These are phyloP conservation scores for Beris morrisii DNA, from an alignment of 2,888 invertebrate species.

Conservation along the genomic window DNA sequence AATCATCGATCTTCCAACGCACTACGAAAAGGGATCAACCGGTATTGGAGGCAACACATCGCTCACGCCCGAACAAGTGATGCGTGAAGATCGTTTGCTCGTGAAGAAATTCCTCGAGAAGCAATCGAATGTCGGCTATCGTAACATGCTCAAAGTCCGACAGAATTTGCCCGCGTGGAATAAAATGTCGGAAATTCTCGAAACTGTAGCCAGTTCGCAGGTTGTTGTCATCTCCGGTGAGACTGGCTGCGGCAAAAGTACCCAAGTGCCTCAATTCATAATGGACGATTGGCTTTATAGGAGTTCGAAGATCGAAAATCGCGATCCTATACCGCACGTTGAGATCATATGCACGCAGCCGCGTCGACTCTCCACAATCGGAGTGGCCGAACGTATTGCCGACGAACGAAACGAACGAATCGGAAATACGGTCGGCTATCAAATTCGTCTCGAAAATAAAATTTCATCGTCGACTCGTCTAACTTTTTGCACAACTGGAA, in stretches of 20 bases:
- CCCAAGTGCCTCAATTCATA: constrained; percentile 92
- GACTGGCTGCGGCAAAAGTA: constrained; percentile 83
- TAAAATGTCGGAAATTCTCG: constrained; percentile 69
- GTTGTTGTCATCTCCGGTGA: constrained; percentile 79
- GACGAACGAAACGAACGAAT: constrained; percentile 77
- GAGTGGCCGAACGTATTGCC: constrained; percentile 89
- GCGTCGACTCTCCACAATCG: constrained; percentile 85
- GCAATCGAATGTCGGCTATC: constrained; percentile 64
- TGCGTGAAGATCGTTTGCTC: constrained; percentile 65
- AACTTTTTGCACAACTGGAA: constrained; percentile 92
- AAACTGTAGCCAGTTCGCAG: constrained; percentile 64
- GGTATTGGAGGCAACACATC: constrained; percentile 51
- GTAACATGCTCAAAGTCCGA: constrained; percentile 66
- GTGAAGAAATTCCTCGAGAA: constrained; percentile 65
- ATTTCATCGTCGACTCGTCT: constrained; percentile 76
- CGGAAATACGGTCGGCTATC: constrained; percentile 61
- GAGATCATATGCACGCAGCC: constrained; percentile 94
- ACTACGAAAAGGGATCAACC: constrained; percentile 66
- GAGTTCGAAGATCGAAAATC: constrained; percentile 56
- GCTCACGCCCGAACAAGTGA: constrained; percentile 59
- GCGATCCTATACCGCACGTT: constrained; percentile 63
- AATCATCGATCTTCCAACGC: constrained; percentile 59
- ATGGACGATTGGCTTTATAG: constrained; percentile 79
- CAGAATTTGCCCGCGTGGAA: constrained; percentile 73
- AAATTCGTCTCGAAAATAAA: constrained; percentile 80